A percentile compares a stretch with the other conserved stretches of the same genome.
phyloP scores from a whole-genome alignment of 2,888 invertebrate species.

The Allolobophora icterica region DNA sequence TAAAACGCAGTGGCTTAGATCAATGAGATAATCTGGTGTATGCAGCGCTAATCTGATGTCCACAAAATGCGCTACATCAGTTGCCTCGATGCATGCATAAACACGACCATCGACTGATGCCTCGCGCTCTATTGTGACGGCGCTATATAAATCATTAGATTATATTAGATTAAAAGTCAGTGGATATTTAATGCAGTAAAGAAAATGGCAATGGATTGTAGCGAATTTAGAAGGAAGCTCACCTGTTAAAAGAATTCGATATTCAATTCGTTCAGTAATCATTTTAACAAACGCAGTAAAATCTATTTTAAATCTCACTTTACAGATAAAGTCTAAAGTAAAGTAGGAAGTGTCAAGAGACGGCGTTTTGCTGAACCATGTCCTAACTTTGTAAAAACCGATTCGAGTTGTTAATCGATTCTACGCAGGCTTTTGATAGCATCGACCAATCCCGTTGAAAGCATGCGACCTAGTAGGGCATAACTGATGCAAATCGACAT shows the following conservation, averaged over 20 bases:
- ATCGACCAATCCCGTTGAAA: not conserved
- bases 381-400: not conserved
- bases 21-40: too few relatives aligned
- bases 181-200: not conserved
- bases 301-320: not conserved
- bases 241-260: not conserved
- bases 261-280: not conserved
- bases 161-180: not conserved
- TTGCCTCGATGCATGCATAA: not conserved
- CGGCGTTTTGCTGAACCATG: not conserved
- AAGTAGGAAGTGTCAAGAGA: not conserved
- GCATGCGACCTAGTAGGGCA: too few relatives aligned
- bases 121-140: not conserved
- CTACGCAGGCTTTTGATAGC: not conserved
- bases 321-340: not conserved
- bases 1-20: too few relatives aligned
- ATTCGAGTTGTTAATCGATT: not conserved
- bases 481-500: too few relatives aligned
- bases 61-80: too few relatives aligned
- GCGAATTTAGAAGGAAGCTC: not conserved
- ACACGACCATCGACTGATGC: not conserved
- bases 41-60: too few relatives aligned
- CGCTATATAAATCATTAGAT: not conserved
- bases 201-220: not conserved
- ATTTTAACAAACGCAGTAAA: not conserved